Conservation (phyloP, 2,797 vertebrate species). For the Nannoperca australis region DNA sequence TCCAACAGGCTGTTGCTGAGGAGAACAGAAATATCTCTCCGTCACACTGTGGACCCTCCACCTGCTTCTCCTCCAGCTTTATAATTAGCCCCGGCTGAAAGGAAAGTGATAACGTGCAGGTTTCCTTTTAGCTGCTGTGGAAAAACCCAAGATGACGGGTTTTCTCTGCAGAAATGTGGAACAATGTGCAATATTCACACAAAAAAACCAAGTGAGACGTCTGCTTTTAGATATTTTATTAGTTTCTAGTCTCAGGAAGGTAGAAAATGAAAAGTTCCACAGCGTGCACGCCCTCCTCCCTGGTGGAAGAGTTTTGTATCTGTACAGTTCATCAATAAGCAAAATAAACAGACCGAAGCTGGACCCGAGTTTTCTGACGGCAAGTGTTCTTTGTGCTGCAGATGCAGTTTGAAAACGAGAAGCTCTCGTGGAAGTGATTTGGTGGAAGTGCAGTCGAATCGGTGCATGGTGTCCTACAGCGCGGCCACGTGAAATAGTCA, state of each 20-base stretch:
- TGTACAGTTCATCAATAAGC: slow-evolving; percentile 25
- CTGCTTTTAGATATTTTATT: slow-evolving; percentile 9
- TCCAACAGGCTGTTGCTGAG: slow-evolving; percentile 67
- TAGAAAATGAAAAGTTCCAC: not conserved
- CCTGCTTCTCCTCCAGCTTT: slow-evolving; percentile 51
- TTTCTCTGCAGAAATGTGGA: not conserved
- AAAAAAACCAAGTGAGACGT: not conserved
- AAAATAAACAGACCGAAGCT: slow-evolving; percentile 21
- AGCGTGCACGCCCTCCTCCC: not conserved
- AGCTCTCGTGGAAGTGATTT: too few species aligned
- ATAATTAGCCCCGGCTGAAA: slow-evolving; percentile 50
- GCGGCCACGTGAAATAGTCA: not conserved
- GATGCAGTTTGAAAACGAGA: not conserved
- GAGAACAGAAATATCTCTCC: slow-evolving; percentile 53
- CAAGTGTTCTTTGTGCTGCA: slow-evolving; percentile 26
- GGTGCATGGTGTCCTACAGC: not conserved
- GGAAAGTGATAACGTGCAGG: slow-evolving; percentile 19
- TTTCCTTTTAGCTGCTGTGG: not conserved
- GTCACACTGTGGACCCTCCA: slow-evolving; percentile 48
- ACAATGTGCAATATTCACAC: not conserved
- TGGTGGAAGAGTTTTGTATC: not conserved
- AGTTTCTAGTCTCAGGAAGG: not conserved
- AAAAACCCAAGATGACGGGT: slow-evolving; percentile 3
- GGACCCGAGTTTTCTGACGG: not conserved
- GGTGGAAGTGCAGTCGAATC: not conserved